phyloP scores from a whole-genome alignment of 1,140 invertebrate genomes.

The Heliconius hewitsoni region DNA sequence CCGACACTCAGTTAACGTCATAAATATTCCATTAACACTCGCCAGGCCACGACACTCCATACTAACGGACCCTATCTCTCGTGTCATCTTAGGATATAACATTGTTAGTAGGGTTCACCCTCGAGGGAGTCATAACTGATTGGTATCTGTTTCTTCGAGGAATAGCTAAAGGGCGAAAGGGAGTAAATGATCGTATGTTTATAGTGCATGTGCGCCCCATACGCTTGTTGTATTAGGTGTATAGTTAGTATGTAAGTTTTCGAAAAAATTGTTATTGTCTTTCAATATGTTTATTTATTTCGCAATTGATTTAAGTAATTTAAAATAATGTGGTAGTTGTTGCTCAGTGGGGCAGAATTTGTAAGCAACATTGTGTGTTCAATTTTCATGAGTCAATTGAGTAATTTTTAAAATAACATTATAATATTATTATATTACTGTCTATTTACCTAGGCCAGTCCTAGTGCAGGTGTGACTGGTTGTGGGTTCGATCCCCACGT shows the following conservation, averaged over 20 bases:
- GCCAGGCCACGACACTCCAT: constrained; percentile 42
- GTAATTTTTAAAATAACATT: too few relatives aligned
- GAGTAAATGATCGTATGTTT: constrained; percentile 24
- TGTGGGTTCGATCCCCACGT: too few relatives aligned
- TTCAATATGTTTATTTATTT: too few relatives aligned
- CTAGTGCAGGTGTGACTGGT: too few relatives aligned
- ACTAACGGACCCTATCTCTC: constrained; percentile 53
- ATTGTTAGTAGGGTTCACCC: constrained; percentile 46
- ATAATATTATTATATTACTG: too few relatives aligned
- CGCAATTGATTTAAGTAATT: too few relatives aligned
- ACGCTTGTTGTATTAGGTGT: neutral
- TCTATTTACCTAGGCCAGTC: too few relatives aligned
- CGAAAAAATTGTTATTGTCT: too few relatives aligned
- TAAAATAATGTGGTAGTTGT: too few relatives aligned
- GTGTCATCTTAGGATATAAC: constrained; percentile 54
- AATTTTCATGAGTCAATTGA: too few relatives aligned
- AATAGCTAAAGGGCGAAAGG: constrained; percentile 17
- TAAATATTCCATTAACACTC: constrained; percentile 54
- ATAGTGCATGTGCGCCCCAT: neutral
- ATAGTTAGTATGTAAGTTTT: neutral
- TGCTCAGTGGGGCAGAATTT: too few relatives aligned
- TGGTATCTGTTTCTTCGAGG: constrained; percentile 42
- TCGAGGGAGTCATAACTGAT: constrained; percentile 44
- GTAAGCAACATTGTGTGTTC: too few relatives aligned
- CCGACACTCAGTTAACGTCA: constrained; percentile 32